Evolutionary conservation across 1,140 invertebrate species (phyloP).

Genomic region (Trachelipus rathkii): DNA sequence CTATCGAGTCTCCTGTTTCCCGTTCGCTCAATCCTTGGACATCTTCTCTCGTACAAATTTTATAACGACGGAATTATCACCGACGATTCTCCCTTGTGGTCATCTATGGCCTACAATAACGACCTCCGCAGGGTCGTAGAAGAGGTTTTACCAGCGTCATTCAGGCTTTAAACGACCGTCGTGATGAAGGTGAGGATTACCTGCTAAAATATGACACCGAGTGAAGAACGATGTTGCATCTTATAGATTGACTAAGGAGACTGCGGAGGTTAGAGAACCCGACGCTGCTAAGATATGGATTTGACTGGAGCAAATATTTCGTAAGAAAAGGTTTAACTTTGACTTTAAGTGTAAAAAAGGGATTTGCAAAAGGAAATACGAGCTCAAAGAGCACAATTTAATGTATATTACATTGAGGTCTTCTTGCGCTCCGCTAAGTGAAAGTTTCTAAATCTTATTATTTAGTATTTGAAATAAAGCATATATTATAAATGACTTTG

Average conservation of each 20-base stretch:
- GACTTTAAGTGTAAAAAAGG: not conserved
- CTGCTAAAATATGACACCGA: not conserved
- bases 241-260: not conserved
- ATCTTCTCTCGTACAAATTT: not conserved
- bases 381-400: not conserved
- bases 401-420: conserved; percentile 1
- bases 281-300: not conserved
- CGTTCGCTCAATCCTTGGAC: not conserved
- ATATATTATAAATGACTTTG: too few species aligned
- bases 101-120: not conserved
- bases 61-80: not conserved
- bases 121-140: conserved; percentile 4
- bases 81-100: not conserved
- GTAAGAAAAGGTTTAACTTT: not conserved
- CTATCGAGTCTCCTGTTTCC: not conserved
- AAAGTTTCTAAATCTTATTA: too few species aligned
- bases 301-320: not conserved
- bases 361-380: not conserved
- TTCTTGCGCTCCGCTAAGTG: too few species aligned
- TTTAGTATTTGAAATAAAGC: too few species aligned
- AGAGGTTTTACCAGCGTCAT: not conserved
- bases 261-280: not conserved
- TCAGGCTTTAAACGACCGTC: not conserved
- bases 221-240: not conserved
- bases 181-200: conserved; percentile 11